Evolutionary conservation across 2,888 invertebrate genomes (phyloP), one percentile per base, ranked within the genome.

Genomic region (Thymelicus lineola): DNA sequence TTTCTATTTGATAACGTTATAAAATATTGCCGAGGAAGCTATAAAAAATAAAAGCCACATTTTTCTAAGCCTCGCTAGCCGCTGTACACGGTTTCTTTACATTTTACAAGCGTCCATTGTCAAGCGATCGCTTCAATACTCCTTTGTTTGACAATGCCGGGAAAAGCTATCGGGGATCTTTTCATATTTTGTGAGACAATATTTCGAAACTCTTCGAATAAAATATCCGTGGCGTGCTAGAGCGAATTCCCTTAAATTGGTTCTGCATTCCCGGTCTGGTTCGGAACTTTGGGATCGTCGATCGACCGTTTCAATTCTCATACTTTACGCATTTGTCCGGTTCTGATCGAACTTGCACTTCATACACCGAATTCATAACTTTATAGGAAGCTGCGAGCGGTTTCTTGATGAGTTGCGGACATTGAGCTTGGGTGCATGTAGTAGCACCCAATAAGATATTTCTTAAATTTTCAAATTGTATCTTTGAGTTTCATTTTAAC

Each of bases 121-220:
- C 17, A 14, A 20, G 63, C 53, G 63, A 63, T 63, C 62, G 57
- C 57, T 69, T 69, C 46, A 69, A 48, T 63, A 20, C 48, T 17
- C 62, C 55, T 63, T 63, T 46, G 55, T 65, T 46, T 65, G 58
- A 69, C 63, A 64, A 58, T 48, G 48, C 42, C 15, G 55, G 45
- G 53, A 14, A 67, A 61, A 61, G 67, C 53, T 59, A 57, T 69
- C 57, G 36, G 55, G 62, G 61, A 57, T 63, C 63, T 58, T 58
- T 59, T 69, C 67, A 69, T 48, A 69, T 69, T 69, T 63, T 57
- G 62, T 57, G 48, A 58, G 68, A 58, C 15, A 68, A 58, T 69
- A 69, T 63, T 69, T 63, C 68, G 48, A 69, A 63, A 63, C 45
- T 17, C 35, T 9, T 50, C 53, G 46, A 17, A 10, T 0, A n/a